A percentile compares a stretch with the other conserved stretches of the same genome.
phyloP scores from a whole-genome alignment of 1,140 invertebrate genomes.

The Babylonia areolata region DNA sequence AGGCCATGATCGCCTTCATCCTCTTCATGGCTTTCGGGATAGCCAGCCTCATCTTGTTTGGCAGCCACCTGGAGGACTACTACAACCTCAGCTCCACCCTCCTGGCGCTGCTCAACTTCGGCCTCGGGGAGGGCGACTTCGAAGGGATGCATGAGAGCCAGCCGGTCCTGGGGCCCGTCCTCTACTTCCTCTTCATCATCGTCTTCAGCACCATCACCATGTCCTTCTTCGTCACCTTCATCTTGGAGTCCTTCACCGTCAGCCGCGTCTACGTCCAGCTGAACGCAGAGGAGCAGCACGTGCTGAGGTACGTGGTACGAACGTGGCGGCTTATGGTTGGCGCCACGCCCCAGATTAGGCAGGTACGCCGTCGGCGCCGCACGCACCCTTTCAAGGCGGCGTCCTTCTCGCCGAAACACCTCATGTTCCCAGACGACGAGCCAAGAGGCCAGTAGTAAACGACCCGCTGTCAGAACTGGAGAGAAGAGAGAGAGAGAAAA shows the following conservation, averaged over 20 bases:
- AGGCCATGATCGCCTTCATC: slow-evolving; percentile 1
- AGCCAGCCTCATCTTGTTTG: not conserved
- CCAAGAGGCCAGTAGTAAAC: too few species aligned
- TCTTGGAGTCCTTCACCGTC: slow-evolving; percentile 14
- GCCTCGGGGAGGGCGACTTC: slow-evolving; percentile 9
- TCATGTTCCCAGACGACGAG: too few species aligned
- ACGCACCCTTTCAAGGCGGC: not conserved
- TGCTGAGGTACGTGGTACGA: not conserved
- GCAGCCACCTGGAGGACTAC: not conserved
- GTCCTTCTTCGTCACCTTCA: slow-evolving; percentile 24
- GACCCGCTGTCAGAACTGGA: too few species aligned
- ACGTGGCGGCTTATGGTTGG: not conserved
- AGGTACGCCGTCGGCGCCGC: slow-evolving; percentile 13
- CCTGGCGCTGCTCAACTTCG: slow-evolving; percentile 4
- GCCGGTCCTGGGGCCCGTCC: not conserved
- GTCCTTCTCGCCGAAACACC: not conserved
- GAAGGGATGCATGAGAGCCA: not conserved
- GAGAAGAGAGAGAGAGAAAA: not conserved
- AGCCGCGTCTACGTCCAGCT: slow-evolving; percentile 20
- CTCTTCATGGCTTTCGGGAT: not conserved
- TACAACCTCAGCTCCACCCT: not conserved
- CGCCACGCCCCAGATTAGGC: not conserved
- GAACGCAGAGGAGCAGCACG: slow-evolving; percentile 29
- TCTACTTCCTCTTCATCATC: slow-evolving; percentile 14
- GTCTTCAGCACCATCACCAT: slow-evolving; percentile 13